Conservation (phyloP, 2,888 invertebrate species). For the Lasioglossum calceatum region DNA sequence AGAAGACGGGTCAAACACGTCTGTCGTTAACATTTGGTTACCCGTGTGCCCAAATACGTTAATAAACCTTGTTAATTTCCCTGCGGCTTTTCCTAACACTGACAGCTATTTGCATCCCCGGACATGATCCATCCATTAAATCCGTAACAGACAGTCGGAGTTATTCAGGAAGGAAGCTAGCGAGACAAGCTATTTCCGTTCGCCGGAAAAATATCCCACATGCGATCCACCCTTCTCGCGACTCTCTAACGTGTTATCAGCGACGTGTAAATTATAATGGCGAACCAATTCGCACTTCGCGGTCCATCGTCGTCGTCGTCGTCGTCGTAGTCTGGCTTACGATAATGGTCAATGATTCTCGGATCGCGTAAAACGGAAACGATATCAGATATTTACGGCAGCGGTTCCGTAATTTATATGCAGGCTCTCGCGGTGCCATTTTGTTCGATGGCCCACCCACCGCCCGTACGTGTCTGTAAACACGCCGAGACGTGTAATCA, state of each 20-base stretch:
- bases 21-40: too few relatives aligned
- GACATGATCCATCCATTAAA: background rate
- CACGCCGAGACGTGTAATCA: constrained; percentile 50
- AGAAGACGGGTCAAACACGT: too few relatives aligned
- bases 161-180: background rate
- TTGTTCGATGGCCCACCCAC: constrained; percentile 1
- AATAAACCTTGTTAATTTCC: too few relatives aligned
- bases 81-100: too few relatives aligned
- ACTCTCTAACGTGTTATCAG: constrained; percentile 66
- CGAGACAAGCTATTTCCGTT: constrained; percentile 4
- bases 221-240: background rate
- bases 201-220: background rate
- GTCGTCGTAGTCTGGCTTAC: constrained; percentile 59
- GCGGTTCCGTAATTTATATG: constrained; percentile 37
- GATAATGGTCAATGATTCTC: constrained; percentile 61
- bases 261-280: constrained; percentile 72
- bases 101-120: background rate
- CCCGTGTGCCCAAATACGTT: too few relatives aligned
- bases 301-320: constrained; percentile 54
- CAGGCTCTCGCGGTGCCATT: constrained; percentile 7
- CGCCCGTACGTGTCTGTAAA: constrained; percentile 23
- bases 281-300: constrained; percentile 74
- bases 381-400: constrained; percentile 28
- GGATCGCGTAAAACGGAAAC: constrained; percentile 29
- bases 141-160: background rate